Evolutionary conservation across 2,888 invertebrate genomes (phyloP), one percentile per base, ranked within the genome.

Genomic region (Plebejus anna): DNA sequence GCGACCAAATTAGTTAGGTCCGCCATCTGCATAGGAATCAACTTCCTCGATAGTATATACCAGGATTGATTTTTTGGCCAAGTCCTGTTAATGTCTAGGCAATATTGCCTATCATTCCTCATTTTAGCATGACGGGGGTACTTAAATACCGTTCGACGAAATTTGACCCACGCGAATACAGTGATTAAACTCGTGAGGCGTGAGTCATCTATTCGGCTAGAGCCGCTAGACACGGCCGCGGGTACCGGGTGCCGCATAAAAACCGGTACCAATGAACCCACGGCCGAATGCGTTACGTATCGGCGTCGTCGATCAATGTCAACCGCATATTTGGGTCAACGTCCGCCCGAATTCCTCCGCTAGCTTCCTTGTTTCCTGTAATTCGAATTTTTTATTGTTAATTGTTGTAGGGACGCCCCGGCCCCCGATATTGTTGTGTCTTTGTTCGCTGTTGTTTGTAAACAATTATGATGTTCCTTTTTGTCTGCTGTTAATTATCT

Each of bases 241-340:
- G 55, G 55, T 55, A 59, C 6, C 11, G 13, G 16, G 84, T 84
- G 83, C 82, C 80, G 79, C 80, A 83, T 89, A 88, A 89, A 89
- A 86, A 84, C 84, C 83, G 83, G 87, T 88, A 90, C 88, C 90
- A 89, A 88, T 88, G 90, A 90, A 91, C 89, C 87, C 87, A 85
- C 84, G 85, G 84, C 87, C 84, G 86, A 90, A 89, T 87, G 84
- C 85, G 87, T 89, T 90, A 85, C 88, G 88, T 89, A 89, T 89
- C 86, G 89, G 87, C 87, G 87, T 90, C 91, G 90, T 92, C 91
- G 92, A 93, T 93, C 92, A 93, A 92, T 93, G 92, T 93, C 92
- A 92, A 88, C 90, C 89, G 89, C 90, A 91, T 92, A 93, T 92
- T 90, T 93, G 85, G 92, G 92, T 93, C 92, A 92, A 89, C 91